These are phyloP conservation scores for Hipparchia sbordonii DNA, from an alignment of 2,888 invertebrate species.

Conservation along the genomic window DNA sequence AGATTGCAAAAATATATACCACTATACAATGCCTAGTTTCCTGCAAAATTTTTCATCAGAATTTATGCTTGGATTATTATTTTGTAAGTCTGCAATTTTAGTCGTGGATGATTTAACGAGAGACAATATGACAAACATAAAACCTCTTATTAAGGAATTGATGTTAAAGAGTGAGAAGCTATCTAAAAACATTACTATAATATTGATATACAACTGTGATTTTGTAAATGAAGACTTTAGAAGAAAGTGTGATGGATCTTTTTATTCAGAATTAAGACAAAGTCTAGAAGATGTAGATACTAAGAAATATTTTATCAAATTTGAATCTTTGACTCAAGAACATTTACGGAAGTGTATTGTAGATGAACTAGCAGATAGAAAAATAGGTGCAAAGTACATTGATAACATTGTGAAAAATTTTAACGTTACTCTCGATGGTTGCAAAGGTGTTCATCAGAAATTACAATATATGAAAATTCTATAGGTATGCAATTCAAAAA, in stretches of 20 bases:
- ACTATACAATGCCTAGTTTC: constrained; percentile 72
- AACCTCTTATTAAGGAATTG: constrained; percentile 52
- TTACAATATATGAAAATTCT: constrained; percentile 60
- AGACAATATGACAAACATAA: constrained; percentile 51
- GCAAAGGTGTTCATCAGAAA: constrained; percentile 75
- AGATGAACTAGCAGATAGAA: constrained; percentile 53
- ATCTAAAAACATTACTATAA: constrained; percentile 59
- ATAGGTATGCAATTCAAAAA: constrained; percentile 33
- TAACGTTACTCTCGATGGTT: constrained; percentile 69
- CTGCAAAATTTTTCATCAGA: constrained; percentile 58
- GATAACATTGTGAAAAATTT: constrained; percentile 61
- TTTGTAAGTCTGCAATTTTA: constrained; percentile 62
- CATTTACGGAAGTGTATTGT: constrained; percentile 65
- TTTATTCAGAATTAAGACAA: constrained; percentile 51
- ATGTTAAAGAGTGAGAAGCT: constrained; percentile 60
- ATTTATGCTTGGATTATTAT: constrained; percentile 60
- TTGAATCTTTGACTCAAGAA: constrained; percentile 56
- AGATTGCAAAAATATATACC: constrained; percentile 66
- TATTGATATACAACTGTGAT: constrained; percentile 70
- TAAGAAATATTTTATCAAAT: constrained; percentile 59
- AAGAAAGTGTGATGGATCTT: constrained; percentile 57
- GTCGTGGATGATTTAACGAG: constrained; percentile 66
- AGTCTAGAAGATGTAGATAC: constrained; percentile 53
- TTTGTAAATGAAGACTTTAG: constrained; percentile 48
- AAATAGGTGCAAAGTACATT: constrained; percentile 47